phyloP scores from a whole-genome alignment of 2,797 vertebrate species.

The Acanthiza pusilla region DNA sequence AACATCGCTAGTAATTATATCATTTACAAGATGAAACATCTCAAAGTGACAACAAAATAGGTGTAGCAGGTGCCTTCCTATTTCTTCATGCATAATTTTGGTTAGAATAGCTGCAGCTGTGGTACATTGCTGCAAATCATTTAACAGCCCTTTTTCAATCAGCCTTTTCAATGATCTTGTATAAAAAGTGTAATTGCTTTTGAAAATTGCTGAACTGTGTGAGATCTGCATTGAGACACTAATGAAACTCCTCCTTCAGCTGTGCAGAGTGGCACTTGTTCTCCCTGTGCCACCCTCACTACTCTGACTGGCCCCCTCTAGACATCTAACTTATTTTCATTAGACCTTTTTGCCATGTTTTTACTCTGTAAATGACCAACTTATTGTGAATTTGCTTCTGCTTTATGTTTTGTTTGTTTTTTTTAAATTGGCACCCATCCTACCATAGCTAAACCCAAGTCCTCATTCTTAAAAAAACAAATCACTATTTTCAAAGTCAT shows the following conservation, averaged over 20 bases:
- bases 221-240: background rate
- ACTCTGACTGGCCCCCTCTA: background rate
- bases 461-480: background rate
- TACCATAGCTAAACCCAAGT: background rate
- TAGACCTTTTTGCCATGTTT: background rate
- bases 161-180: background rate
- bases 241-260: background rate
- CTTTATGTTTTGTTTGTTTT: background rate
- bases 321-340: background rate
- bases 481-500: background rate
- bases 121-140: background rate
- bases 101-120: background rate
- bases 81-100: background rate
- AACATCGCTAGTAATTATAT: background rate
- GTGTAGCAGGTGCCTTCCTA: background rate
- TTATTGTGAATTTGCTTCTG: background rate
- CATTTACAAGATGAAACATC: background rate
- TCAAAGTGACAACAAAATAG: background rate
- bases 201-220: background rate
- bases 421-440: background rate
- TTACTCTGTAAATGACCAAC: background rate
- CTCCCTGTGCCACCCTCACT: background rate
- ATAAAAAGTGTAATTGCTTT: background rate
- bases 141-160: background rate
- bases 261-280: background rate